phyloP scores from a whole-genome alignment of 2,888 invertebrate species.

The Drosophila pseudotalamancana region DNA sequence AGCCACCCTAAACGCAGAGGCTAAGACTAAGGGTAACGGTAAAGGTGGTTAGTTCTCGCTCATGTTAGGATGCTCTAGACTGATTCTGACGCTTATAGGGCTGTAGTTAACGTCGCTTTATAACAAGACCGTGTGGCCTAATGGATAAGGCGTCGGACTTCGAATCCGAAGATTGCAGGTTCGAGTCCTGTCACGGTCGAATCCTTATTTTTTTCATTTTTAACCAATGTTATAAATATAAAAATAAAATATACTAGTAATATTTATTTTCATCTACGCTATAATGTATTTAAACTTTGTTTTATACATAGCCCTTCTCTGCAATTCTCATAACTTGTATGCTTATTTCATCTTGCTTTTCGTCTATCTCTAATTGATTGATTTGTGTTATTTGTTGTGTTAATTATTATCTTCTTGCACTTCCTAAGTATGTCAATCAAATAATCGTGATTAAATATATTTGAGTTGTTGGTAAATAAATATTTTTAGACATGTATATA shows the following conservation, averaged over 20 bases:
- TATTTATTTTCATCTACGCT: too few relatives aligned
- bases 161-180: conserved; percentile 85
- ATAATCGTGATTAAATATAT: too few relatives aligned
- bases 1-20: conserved; percentile 22
- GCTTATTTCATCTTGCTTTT: too few relatives aligned
- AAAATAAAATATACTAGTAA: too few relatives aligned
- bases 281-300: too few relatives aligned
- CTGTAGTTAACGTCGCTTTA: conserved; percentile 37
- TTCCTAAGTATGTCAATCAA: too few relatives aligned
- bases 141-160: conserved; percentile 85
- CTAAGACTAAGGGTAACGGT: neutral
- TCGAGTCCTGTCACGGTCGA: conserved; percentile 85
- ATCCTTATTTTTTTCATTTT: conserved; percentile 9
- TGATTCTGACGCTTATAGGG: conserved; percentile 37
- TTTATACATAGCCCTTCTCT: neutral
- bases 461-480: too few relatives aligned
- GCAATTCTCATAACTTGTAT: neutral
- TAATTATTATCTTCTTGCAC: too few relatives aligned
- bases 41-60: conserved; percentile 33
- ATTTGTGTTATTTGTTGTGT: too few relatives aligned
- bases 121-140: conserved; percentile 84
- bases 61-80: conserved; percentile 49
- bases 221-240: too few relatives aligned
- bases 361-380: too few relatives aligned
- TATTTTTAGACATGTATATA: too few relatives aligned